These are phyloP conservation scores for Pipistrellus kuhlii DNA, from an alignment of 2,797 vertebrate species.

Conservation along the genomic window DNA sequence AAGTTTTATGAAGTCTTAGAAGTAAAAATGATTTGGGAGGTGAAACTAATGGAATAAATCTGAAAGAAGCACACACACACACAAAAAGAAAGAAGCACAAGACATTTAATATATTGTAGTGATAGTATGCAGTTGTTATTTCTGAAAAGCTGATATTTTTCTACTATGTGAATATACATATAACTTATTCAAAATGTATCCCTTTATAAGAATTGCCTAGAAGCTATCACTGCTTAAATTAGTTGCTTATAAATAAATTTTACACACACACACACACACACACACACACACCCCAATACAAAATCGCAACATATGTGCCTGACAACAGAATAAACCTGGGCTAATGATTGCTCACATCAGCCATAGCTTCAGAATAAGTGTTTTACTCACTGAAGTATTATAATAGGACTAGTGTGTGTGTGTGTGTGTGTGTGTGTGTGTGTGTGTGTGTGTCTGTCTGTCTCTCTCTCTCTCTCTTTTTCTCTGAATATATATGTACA, in stretches of 20 bases:
- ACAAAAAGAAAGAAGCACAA: neutral
- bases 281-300: neutral
- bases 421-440: no score
- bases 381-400: neutral
- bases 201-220: neutral
- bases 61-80: constrained; percentile 5
- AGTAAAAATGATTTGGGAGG: constrained; percentile 53
- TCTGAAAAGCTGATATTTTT: neutral
- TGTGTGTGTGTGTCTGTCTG: no score
- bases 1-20: neutral
- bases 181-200: neutral
- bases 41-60: neutral
- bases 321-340: neutral
- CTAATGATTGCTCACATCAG: neutral
- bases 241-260: neutral
- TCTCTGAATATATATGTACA: neutral
- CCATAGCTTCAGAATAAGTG: neutral
- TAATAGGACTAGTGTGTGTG: neutral
- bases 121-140: neutral
- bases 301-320: neutral
- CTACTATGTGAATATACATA: neutral
- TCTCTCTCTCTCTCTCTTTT: no score
- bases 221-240: neutral
- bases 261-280: neutral
- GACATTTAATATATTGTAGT: neutral